These are phyloP conservation scores for Nothoprocta perdicaria DNA, from an alignment of 2,113 vertebrate species.

Conservation along the genomic window DNA sequence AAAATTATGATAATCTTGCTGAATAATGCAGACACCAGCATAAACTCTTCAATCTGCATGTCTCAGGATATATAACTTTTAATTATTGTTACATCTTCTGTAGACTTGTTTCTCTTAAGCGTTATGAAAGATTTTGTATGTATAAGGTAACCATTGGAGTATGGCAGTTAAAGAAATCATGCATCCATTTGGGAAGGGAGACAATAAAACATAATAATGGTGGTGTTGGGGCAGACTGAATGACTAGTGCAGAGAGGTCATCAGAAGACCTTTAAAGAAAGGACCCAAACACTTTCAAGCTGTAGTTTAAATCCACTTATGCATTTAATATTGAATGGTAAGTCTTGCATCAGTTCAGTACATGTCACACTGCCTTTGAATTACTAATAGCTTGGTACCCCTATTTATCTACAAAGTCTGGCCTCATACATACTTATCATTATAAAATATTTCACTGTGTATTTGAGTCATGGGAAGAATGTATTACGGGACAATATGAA, in stretches of 20 bases:
- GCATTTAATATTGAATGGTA: background rate
- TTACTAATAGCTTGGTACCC: background rate
- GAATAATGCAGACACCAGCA: background rate
- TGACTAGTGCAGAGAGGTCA: background rate
- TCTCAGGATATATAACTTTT: background rate
- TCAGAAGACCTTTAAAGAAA: background rate
- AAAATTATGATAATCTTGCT: background rate
- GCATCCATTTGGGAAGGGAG: background rate
- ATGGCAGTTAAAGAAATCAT: background rate
- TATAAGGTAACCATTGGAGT: background rate
- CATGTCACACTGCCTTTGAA: background rate
- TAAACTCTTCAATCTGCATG: background rate
- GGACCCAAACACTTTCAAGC: accelerated
- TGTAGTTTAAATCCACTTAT: background rate
- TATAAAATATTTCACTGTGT: background rate
- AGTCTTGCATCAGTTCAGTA: background rate
- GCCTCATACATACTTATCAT: background rate
- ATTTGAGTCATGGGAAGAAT: background rate
- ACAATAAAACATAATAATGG: background rate
- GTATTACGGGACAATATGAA: background rate
- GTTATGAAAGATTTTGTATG: background rate
- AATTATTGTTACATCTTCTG: background rate
- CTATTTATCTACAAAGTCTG: background rate
- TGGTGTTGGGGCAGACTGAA: background rate
- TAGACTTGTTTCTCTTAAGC: background rate